A percentile compares a stretch with the other conserved stretches of the same genome.
Conservation (phyloP, 2,797 vertebrate species). For the Muscicapa comitata region DNA sequence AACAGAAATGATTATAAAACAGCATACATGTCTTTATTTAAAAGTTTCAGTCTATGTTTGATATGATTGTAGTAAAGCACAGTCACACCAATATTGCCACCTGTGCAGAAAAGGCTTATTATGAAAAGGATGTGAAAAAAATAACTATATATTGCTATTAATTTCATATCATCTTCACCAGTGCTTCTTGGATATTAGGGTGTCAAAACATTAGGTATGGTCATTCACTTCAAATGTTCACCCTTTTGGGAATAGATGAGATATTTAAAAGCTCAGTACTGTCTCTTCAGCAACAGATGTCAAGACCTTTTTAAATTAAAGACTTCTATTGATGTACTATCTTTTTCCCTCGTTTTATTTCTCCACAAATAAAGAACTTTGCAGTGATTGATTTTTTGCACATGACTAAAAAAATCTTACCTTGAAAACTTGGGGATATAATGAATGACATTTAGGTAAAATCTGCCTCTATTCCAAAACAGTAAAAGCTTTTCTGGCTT, state of each 20-base stretch:
- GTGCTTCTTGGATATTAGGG: neutral
- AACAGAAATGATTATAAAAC: neutral
- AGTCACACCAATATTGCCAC: neutral
- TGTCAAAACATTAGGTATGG: neutral
- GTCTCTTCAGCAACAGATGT: neutral
- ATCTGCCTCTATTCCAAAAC: neutral
- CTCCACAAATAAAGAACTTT: neutral
- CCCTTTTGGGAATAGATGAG: neutral
- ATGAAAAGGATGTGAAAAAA: neutral
- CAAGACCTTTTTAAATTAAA: neutral
- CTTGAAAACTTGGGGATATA: neutral
- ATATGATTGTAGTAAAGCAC: neutral
- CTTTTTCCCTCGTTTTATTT: neutral
- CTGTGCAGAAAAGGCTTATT: neutral
- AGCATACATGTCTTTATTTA: neutral
- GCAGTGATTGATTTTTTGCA: neutral
- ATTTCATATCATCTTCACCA: neutral
- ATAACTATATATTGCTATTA: neutral
- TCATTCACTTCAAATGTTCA: neutral
- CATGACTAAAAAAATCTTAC: neutral
- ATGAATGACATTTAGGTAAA: neutral
- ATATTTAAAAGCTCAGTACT: neutral
- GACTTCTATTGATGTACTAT: neutral
- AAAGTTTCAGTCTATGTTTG: neutral
- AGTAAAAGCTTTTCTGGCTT: neutral